Evolutionary conservation across 2,888 invertebrate species (phyloP).

Genomic region (Lepidocyrtoides sp.): DNA sequence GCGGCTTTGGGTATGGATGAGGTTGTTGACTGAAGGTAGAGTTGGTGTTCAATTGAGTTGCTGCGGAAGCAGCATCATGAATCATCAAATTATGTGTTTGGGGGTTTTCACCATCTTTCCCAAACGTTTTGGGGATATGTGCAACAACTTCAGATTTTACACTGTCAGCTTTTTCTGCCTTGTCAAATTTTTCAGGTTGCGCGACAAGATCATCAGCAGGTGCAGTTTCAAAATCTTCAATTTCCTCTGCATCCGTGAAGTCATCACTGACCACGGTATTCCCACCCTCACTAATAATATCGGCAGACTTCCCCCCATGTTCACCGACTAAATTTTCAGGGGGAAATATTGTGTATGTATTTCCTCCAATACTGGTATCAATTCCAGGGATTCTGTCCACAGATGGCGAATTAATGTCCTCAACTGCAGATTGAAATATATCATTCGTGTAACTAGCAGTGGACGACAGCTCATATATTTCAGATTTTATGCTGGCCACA

Average conservation of each 20-base stretch:
- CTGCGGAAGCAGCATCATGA: not conserved
- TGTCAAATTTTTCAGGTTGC: constrained; percentile 53
- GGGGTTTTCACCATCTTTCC: not conserved
- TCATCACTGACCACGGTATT: constrained; percentile 82
- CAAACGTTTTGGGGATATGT: not conserved
- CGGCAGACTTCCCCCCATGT: constrained; percentile 78
- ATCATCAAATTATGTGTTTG: not conserved
- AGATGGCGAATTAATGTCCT: constrained; percentile 64
- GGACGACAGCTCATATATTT: constrained; percentile 80
- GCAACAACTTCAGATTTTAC: constrained; percentile 18
- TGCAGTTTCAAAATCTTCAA: constrained; percentile 82
- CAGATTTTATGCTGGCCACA: constrained; percentile 84
- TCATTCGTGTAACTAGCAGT: constrained; percentile 72
- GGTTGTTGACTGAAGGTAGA: not conserved
- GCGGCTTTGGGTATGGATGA: constrained; percentile 66
- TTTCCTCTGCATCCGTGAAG: constrained; percentile 82
- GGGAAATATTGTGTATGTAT: constrained; percentile 82
- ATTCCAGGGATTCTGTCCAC: constrained; percentile 29
- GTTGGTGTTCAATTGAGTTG: not conserved
- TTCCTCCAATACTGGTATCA: constrained; percentile 78
- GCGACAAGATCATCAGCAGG: constrained; percentile 66
- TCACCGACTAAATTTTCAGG: constrained; percentile 73
- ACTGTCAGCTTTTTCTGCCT: constrained; percentile 57
- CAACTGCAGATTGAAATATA: constrained; percentile 79
- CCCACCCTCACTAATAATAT: constrained; percentile 79